Base-by-base conservation (phyloP, 2,888 invertebrate species). In the Cerceris ruficornis region DNA sequence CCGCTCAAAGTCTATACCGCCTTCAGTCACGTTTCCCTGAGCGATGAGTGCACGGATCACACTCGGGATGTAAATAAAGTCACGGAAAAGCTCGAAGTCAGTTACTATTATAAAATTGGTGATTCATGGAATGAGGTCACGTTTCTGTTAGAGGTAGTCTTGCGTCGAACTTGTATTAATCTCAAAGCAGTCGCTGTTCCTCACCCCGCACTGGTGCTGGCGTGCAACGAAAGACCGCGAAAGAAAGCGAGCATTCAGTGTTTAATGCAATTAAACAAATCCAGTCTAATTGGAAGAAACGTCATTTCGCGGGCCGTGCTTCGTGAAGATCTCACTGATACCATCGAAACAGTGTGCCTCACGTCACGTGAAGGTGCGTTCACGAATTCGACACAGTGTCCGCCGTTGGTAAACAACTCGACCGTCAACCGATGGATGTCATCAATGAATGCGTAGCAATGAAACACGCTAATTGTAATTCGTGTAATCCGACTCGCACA, bases 31-130 rank as follows among this genome's bases (percentile, higher is more conserved):
- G 62, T 59, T 58, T n/a, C 52, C 43, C 13, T 28, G 61, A 57
- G 39, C 0, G 9, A 11, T 17, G 9, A 65, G 68, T 43, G 52
- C 55, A 49, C 49, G 49, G 64, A 68, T 15, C 52, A 41, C 54
- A 59, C 11, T 41, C 55, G 68, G 2, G 57, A 74, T 75, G 77
- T 86, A 78, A 82, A 82, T 82, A 84, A 84, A 84, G 73, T 72
- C 69, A 75, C 67, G 82, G 86, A 80, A 86, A 84, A 82, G 77
- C 77, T 84, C 66, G 77, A 42, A 67, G 84, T 81, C 82, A 80
- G 87, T 81, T 88, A 88, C 90, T 92, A 92, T 91, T 91, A 92
- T 91, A 92, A 92, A 92, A 91, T 91, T 88, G 87, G 86, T 91
- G 91, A 91, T 90, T 90, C 91, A 90, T 79, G 83, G 83, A 87